Percentiles rank a stretch among this genome's conserved stretches.
Conservation (phyloP, 2,113 vertebrate species). For the Tamias sibiricus region DNA sequence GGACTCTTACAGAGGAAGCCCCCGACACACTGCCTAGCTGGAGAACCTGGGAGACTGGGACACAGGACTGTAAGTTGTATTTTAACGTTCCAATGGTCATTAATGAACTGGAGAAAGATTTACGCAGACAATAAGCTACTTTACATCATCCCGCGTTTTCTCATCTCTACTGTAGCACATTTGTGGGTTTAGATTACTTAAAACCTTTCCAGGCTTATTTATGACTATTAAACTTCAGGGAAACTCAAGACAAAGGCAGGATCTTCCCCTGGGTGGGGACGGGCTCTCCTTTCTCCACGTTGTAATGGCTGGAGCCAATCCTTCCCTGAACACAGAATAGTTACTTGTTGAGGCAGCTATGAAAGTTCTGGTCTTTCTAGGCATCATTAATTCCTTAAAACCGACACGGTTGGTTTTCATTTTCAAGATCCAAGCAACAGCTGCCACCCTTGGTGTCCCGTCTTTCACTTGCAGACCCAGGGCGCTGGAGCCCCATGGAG, state of each 20-base stretch:
- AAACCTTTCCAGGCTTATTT: slow-evolving; percentile 9
- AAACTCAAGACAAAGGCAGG: background rate
- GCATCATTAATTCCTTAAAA: background rate
- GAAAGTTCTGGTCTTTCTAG: background rate
- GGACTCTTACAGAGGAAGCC: background rate
- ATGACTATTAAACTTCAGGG: slow-evolving; percentile 34
- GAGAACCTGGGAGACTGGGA: slow-evolving; percentile 6
- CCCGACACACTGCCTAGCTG: slow-evolving; percentile 44
- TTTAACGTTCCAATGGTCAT: slow-evolving; percentile 79
- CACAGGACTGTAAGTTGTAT: slow-evolving; percentile 66
- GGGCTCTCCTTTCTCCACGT: background rate
- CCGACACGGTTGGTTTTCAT: background rate
- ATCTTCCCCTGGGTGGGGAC: background rate
- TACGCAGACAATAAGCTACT: slow-evolving; percentile 73
- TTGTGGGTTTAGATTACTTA: background rate
- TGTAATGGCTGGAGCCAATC: background rate
- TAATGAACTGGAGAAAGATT: slow-evolving; percentile 82
- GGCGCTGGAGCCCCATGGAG: rapidly evolving
- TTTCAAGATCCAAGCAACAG: background rate
- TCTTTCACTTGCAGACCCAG: background rate
- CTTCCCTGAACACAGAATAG: background rate
- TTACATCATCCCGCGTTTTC: slow-evolving; percentile 72
- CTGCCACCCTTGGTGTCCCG: background rate
- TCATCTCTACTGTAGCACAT: background rate
- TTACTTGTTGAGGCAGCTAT: background rate